Evolutionary conservation across 2,113 vertebrate species (phyloP), one percentile per base, ranked within the genome.

Genomic region (Malaclemys terrapin): DNA sequence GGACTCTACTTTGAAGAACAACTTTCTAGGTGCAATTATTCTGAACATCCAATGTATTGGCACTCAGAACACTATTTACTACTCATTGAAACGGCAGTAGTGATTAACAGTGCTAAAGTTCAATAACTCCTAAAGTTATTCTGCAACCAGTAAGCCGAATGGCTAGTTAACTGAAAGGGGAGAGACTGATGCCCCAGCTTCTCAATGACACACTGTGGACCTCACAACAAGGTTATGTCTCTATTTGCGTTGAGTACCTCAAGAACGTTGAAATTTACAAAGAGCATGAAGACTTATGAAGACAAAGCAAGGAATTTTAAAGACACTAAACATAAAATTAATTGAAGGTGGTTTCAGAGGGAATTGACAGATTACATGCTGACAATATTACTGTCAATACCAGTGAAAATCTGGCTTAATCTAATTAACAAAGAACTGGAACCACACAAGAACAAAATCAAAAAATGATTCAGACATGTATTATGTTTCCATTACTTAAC

Each of bases 341-440:
- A 76, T 35, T 84, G 5, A 25, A 78, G 80, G 13, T 31, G n/a
- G 35, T 85, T 87, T 56, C 82, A 87, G 57, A 93, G 84, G 62
- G 76, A 72, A 22, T 1, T 35, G 20, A 53, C 22, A 69, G 56
- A 92, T 38, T 56, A 29, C 47, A 31, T 4, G 49, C 10, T 88
- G 79, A 56, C 19, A 19, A 82, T 76, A 88, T 1, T n/a, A 80
- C 20, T 49, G 20, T 27, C 47, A 92, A 14, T 65, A 91, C 4
- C 84, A 90, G 22, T 8, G 88, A 88, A 95, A 94, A 52, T 59
- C 45, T 95, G 65, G 59, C 87, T 85, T 85, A 53, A 79, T 52
- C 17, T 22, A 72, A 72, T 72, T 62, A 62, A 50, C 62, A 50
- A 14, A 88, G 20, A 19, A 45, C 12, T 57, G 29, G 27, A 91